Conservation (phyloP, 1,140 invertebrate species). For the Drosophila ficusphila region DNA sequence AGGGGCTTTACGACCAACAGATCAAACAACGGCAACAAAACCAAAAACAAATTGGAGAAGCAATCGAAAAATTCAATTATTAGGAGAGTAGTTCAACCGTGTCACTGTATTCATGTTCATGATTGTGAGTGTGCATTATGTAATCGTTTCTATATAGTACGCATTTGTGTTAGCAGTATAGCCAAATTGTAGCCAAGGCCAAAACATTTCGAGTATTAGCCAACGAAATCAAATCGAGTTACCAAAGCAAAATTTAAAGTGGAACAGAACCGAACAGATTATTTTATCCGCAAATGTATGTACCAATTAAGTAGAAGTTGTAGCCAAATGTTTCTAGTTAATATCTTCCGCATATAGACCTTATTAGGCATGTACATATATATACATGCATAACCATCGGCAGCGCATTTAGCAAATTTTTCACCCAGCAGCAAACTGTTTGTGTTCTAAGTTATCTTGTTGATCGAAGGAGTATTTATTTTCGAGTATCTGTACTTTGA, state of each 20-base stretch:
- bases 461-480: constrained; percentile 68
- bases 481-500: constrained; percentile 42
- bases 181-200: constrained; percentile 56
- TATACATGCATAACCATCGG: constrained; percentile 10
- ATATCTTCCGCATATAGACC: constrained; percentile 54
- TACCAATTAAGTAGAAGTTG: constrained; percentile 56
- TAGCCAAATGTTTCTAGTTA: constrained; percentile 62
- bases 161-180: constrained; percentile 49
- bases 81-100: constrained; percentile 69
- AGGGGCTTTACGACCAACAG: constrained; percentile 19
- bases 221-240: constrained; percentile 41
- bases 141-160: constrained; percentile 41
- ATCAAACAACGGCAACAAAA: constrained; percentile 50
- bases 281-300: constrained; percentile 27
- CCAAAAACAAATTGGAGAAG: constrained; percentile 59
- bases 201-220: constrained; percentile 70
- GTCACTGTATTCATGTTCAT: constrained; percentile 47
- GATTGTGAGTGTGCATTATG: constrained; percentile 38
- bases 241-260: constrained; percentile 66
- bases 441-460: constrained; percentile 56
- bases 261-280: constrained; percentile 26
- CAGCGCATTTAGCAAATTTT: constrained; percentile 30
- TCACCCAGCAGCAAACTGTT: constrained; percentile 15
- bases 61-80: constrained; percentile 81
- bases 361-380: constrained; percentile 19